These are phyloP conservation scores for Lutjanus campechanus DNA, from an alignment of 2,797 vertebrate genomes.

Conservation along the genomic window DNA sequence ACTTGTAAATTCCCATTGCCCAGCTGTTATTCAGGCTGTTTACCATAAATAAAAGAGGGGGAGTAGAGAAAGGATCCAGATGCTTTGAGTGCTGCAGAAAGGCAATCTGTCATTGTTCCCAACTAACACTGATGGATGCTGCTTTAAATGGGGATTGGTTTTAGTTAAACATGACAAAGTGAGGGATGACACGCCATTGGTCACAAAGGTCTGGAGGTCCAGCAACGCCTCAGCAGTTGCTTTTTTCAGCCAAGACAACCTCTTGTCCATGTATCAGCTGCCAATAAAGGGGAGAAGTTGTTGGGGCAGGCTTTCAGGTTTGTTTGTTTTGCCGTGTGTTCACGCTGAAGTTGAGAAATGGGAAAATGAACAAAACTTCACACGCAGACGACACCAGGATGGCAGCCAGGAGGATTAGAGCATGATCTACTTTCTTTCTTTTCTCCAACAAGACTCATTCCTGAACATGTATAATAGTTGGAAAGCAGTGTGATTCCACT, in stretches of 20 bases:
- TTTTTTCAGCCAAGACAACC: conserved; percentile 74
- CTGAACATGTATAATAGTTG: conserved; percentile 5
- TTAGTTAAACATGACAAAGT: conserved; percentile 95
- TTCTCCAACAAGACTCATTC: neutral
- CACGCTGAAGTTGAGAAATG: conserved; percentile 65
- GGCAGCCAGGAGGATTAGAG: conserved; percentile 17
- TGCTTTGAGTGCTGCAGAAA: conserved; percentile 86
- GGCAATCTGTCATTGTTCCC: conserved; percentile 89
- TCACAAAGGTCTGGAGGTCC: conserved; percentile 85
- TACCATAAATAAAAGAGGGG: conserved; percentile 86
- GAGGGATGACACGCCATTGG: conserved; percentile 90
- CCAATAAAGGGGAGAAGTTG: conserved; percentile 79
- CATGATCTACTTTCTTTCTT: conserved; percentile 15
- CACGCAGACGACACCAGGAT: neutral
- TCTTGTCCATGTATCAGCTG: conserved; percentile 81
- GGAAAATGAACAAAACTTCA: conserved; percentile 55
- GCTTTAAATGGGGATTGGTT: conserved; percentile 91
- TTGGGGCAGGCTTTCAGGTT: conserved; percentile 56
- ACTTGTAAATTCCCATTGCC: conserved; percentile 88
- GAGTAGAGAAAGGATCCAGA: conserved; percentile 86
- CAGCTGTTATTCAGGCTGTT: conserved; percentile 90
- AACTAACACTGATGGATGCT: conserved; percentile 92
- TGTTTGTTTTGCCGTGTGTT: conserved; percentile 61
- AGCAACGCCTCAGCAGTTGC: conserved; percentile 79
- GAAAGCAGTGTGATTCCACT: neutral